phyloP scores from a whole-genome alignment of 2,113 vertebrate genomes.

The Balaenoptera acutorostrata region DNA sequence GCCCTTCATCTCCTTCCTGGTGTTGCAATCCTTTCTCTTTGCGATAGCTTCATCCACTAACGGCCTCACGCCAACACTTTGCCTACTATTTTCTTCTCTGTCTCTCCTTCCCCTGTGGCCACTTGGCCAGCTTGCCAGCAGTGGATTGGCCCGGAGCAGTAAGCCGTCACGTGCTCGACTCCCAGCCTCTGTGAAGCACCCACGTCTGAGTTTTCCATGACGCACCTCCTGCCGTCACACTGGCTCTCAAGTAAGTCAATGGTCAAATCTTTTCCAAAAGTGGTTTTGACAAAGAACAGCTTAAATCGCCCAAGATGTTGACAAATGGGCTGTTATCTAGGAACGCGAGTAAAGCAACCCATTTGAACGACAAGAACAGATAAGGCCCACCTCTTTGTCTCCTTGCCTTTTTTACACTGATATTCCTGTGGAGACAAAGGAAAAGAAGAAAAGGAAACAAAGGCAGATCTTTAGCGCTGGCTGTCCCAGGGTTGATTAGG shows the following conservation, averaged over 20 bases:
- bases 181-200: neutral
- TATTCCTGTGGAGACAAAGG: conserved; percentile 31
- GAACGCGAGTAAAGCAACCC: neutral
- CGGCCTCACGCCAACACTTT: neutral
- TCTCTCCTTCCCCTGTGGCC: neutral
- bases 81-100: neutral
- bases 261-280: conserved; percentile 18
- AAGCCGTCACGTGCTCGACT: neutral
- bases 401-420: neutral
- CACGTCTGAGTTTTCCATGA: conserved; percentile 20
- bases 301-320: neutral
- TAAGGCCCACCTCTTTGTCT: neutral
- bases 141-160: neutral
- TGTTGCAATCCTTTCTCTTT: neutral
- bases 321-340: conserved; percentile 27
- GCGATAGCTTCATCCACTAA: neutral
- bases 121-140: neutral
- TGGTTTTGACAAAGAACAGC: conserved; percentile 31
- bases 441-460: conserved; percentile 24
- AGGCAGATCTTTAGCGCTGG: neutral
- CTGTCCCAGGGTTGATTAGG: conserved; percentile 36
- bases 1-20: neutral
- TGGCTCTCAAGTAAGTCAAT: conserved; percentile 29
- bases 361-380: neutral
- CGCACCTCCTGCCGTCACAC: neutral